Evolutionary conservation across 2,888 invertebrate species (phyloP), one percentile per base, ranked within the genome.

Genomic region (Chymomyza amoena): DNA sequence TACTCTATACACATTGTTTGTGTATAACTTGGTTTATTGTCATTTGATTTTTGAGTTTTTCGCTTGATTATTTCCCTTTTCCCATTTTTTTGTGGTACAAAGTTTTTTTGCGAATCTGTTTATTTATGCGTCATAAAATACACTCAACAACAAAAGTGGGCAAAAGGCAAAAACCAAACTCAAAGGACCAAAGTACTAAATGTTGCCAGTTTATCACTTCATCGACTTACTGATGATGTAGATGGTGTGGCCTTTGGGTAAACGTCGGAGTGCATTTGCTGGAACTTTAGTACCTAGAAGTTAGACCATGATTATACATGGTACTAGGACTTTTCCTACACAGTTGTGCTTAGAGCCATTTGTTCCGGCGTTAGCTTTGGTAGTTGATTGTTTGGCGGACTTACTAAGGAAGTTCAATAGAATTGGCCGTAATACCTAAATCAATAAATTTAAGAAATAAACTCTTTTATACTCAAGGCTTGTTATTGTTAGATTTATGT

Each of bases 171-270:
- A 61, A 13, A 45, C 56, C 66, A 59, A 56, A 62, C 32, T 50
- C 25, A 54, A 67, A 61, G 61, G 62, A 70, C 70, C 72, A 76
- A 72, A 52, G 65, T 74, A 68, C 78, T 80, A 75, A 83, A 83
- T 80, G 81, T 78, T 83, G 76, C 81, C 83, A 78, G 79, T 78
- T 79, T 80, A 79, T 80, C 83, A 83, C 81, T 69, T 83, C 83
- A 80, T 78, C 74, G 79, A 52, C 63, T 61, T 16, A 13, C 60
- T 52, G 64, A 57, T 69, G 20, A 56, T 63, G 60, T 61, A 18
- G n/a, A n/a, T 71, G 65, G 3, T 54, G 52, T 36, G 15, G 6
- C 6, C n/a, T 15, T 57, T 25, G 65, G 65, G 20, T 0, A 51
- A 7, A 54, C 13, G 6, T 9, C 54, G 39, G 10, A 45, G 6